Evolutionary conservation across 2,888 invertebrate species (phyloP).

Genomic region (Chorisops tibialis): DNA sequence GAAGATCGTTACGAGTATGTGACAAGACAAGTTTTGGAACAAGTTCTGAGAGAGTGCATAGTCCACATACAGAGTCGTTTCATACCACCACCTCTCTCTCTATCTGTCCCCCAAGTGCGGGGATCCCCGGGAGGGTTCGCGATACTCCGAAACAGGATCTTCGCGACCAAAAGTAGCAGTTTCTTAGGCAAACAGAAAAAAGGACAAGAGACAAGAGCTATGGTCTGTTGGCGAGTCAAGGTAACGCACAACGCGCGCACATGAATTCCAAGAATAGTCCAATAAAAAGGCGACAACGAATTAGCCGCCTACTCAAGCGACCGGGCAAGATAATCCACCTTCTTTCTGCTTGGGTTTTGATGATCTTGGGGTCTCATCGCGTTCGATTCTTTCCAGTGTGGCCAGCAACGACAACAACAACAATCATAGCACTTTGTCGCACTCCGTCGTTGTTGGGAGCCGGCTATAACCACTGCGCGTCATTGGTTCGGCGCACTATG

Average conservation of each 20-base stretch:
- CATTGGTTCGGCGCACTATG: too few relatives aligned
- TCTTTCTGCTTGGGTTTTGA: too few relatives aligned
- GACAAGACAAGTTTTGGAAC: too few relatives aligned
- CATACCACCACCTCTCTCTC: not conserved
- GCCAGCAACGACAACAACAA: too few relatives aligned
- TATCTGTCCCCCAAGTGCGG: not conserved
- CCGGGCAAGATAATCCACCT: not conserved
- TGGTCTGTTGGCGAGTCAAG: not conserved
- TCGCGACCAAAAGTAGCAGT: not conserved
- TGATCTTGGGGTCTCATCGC: not conserved
- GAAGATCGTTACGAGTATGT: not conserved
- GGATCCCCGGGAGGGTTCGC: not conserved
- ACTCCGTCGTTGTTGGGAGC: too few relatives aligned
- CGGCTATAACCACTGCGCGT: too few relatives aligned
- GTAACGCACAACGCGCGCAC: not conserved
- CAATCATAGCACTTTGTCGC: too few relatives aligned
- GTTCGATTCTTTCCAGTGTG: not conserved
- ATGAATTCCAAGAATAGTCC: not conserved
- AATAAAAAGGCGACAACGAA: slow-evolving; percentile 2
- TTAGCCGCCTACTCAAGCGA: slow-evolving; percentile 6
- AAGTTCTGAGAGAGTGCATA: not conserved
- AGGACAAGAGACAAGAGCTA: not conserved
- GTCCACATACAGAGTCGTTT: not conserved
- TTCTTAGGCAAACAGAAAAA: not conserved
- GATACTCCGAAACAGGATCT: not conserved